Evolutionary conservation across 2,113 vertebrate species (phyloP).

Genomic region (Patagioenas fasciata): DNA sequence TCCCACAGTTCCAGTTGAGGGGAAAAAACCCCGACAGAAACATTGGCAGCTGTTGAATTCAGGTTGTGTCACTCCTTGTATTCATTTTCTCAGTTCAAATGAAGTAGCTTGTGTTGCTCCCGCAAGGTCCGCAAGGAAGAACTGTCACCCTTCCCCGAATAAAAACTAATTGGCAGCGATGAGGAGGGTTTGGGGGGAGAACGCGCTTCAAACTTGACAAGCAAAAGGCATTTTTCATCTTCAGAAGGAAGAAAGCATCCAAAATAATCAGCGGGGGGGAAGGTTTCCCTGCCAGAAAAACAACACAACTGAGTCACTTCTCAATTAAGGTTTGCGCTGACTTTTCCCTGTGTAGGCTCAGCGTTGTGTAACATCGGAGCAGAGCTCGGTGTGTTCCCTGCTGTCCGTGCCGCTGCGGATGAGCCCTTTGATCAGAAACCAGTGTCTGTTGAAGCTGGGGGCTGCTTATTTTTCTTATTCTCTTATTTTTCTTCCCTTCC

Average conservation of each 20-base stretch:
- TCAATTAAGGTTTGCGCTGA: neutral
- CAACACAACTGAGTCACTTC: neutral
- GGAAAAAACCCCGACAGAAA: neutral
- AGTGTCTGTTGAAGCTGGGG: too few relatives aligned
- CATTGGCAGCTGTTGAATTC: neutral
- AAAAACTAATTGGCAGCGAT: neutral
- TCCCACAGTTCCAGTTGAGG: neutral
- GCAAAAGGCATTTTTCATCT: neutral
- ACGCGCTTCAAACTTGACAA: neutral
- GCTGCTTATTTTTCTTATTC: too few relatives aligned
- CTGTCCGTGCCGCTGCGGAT: fast-evolving
- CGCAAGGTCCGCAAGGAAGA: neutral
- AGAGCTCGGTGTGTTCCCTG: neutral
- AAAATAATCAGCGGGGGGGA: too few relatives aligned
- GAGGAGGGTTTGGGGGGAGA: neutral
- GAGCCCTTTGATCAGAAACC: neutral
- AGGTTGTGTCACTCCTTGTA: neutral
- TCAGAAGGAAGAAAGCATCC: neutral
- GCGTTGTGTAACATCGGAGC: neutral
- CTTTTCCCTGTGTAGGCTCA: neutral
- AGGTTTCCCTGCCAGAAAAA: too few relatives aligned
- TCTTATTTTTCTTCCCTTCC: too few relatives aligned
- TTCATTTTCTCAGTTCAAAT: fast-evolving
- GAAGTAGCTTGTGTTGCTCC: neutral
- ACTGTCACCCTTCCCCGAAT: neutral